These are phyloP conservation scores for Phenacoccus solenopsis DNA, from an alignment of 1,140 invertebrate genomes.

Conservation along the genomic window DNA sequence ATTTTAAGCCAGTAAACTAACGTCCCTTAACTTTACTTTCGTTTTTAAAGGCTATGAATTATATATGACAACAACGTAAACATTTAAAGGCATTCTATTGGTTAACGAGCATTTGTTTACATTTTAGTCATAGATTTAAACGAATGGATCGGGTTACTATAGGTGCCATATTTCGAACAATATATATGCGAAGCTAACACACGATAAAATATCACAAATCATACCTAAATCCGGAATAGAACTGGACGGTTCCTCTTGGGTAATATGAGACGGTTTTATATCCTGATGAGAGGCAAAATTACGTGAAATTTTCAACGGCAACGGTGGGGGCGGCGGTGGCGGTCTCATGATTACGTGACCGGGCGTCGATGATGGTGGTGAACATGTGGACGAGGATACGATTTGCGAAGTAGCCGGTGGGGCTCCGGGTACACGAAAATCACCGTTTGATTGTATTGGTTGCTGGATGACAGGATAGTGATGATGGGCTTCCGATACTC, in stretches of 20 bases:
- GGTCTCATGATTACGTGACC: constrained; percentile 5
- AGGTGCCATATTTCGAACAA: too few relatives aligned
- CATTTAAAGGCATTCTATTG: too few relatives aligned
- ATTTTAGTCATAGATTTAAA: too few relatives aligned
- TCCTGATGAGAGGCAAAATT: background rate
- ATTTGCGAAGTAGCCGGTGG: background rate
- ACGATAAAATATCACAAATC: background rate
- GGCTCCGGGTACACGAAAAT: background rate
- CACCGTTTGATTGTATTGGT: background rate
- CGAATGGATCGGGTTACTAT: too few relatives aligned
- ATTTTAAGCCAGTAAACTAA: too few relatives aligned
- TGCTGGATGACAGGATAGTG: constrained; percentile 12
- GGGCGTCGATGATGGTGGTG: background rate
- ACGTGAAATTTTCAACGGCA: constrained; percentile 8
- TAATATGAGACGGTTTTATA: background rate
- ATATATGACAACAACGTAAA: too few relatives aligned
- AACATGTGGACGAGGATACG: background rate
- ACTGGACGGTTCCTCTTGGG: constrained; percentile 2
- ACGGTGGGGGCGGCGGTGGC: background rate
- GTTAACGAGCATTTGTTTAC: too few relatives aligned
- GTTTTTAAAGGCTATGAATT: too few relatives aligned
- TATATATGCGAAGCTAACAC: too few relatives aligned
- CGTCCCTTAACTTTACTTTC: too few relatives aligned
- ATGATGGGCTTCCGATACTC: background rate
- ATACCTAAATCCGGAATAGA: constrained; percentile 10